phyloP scores from a whole-genome alignment of 2,797 vertebrate genomes.

The Fringilla coelebs region DNA sequence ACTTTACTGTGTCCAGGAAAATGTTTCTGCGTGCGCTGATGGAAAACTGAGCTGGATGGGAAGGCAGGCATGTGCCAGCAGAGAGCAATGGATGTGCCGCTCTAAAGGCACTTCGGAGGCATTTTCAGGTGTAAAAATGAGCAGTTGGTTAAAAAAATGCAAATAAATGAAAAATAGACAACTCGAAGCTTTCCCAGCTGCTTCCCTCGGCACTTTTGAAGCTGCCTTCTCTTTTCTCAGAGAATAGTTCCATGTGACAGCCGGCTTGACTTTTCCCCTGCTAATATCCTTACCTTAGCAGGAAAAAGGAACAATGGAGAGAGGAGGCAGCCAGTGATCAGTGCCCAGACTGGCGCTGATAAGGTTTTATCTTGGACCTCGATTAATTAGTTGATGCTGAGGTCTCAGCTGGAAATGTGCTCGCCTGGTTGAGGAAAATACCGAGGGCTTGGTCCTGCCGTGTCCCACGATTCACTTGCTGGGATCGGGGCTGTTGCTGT shows the following conservation, averaged over 20 bases:
- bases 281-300: neutral
- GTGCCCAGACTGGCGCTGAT: neutral
- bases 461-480: accelerated
- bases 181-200: neutral
- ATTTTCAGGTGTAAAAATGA: neutral
- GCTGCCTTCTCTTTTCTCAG: neutral
- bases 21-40: neutral
- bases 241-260: neutral
- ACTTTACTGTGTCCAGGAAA: neutral
- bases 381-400: neutral
- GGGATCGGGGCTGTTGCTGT: neutral
- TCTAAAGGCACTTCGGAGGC: neutral
- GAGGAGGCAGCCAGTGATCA: neutral
- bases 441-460: accelerated
- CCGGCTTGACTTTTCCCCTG: neutral
- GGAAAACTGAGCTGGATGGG: neutral
- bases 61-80: neutral
- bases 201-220: neutral
- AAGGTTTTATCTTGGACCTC: slow-evolving; percentile 11
- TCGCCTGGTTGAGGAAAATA: accelerated
- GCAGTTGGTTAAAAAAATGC: neutral
- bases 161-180: neutral
- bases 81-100: neutral
- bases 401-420: neutral
- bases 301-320: neutral